A percentile compares a stretch with the other conserved stretches of the same genome.
These are phyloP conservation scores for Labrus mixtus DNA, from an alignment of 2,113 vertebrate genomes.

Conservation along the genomic window DNA sequence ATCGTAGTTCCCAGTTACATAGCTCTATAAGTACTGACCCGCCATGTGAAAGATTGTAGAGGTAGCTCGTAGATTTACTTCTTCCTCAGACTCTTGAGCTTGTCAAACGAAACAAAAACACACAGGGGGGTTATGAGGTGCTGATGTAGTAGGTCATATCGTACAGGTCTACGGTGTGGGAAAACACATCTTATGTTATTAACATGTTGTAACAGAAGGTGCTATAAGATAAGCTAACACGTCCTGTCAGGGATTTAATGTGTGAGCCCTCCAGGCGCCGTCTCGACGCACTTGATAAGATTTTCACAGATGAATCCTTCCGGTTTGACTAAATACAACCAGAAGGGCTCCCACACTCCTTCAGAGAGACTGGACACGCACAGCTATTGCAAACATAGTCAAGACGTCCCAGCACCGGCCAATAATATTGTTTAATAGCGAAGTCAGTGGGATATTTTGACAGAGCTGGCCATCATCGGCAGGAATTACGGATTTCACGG, in stretches of 20 bases:
- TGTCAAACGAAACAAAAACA: constrained; percentile 8
- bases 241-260: constrained; percentile 42
- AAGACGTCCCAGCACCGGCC: neutral
- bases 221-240: constrained; percentile 1
- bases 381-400: neutral
- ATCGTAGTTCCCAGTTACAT: neutral
- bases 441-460: constrained; percentile 4
- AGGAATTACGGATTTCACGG: constrained; percentile 65
- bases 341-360: neutral
- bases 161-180: neutral
- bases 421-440: neutral
- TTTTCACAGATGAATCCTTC: constrained; percentile 38
- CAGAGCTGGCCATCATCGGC: constrained; percentile 10
- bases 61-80: neutral
- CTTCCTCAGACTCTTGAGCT: constrained; percentile 29
- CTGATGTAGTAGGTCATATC: neutral
- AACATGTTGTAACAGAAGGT: neutral
- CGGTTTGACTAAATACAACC: constrained; percentile 3
- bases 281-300: constrained; percentile 23
- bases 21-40: constrained; percentile 60
- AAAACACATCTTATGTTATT: neutral
- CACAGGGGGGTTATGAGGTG: neutral
- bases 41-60: constrained; percentile 66
- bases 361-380: neutral
- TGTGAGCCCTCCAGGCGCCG: constrained; percentile 15